phyloP scores from a whole-genome alignment of 1,140 invertebrate genomes.

The Galendromus occidentalis region DNA sequence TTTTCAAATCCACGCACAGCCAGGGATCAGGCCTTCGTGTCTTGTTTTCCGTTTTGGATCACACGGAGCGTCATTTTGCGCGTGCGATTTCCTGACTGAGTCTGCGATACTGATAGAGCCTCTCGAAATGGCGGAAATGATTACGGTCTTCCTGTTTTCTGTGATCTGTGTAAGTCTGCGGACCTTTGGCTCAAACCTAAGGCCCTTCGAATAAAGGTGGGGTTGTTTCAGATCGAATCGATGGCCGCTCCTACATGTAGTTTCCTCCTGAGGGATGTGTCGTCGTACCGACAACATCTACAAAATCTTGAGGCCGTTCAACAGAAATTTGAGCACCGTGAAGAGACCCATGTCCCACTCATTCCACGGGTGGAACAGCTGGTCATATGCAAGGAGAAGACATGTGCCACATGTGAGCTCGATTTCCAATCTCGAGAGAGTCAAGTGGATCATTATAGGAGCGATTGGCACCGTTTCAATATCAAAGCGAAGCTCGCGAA shows the following conservation, averaged over 20 bases:
- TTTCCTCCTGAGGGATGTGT: not conserved
- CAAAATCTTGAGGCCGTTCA: not conserved
- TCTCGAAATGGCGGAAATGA: too few relatives aligned
- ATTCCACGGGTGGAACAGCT: not conserved
- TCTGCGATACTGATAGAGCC: too few relatives aligned
- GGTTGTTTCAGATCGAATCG: not conserved
- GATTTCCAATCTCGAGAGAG: not conserved
- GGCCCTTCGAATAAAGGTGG: too few relatives aligned
- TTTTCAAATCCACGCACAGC: too few relatives aligned
- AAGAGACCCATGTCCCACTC: not conserved
- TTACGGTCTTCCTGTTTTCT: too few relatives aligned
- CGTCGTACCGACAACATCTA: not conserved
- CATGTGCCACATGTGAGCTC: not conserved
- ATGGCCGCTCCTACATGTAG: not conserved
- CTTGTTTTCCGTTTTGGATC: too few relatives aligned
- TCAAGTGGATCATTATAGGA: not conserved
- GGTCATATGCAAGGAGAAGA: not conserved
- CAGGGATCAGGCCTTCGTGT: too few relatives aligned
- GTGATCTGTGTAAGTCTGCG: too few relatives aligned
- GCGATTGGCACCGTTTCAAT: conserved; percentile 8
- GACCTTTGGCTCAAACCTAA: too few relatives aligned
- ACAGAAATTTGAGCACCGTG: not conserved
- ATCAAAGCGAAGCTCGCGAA: not conserved
- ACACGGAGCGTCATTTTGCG: too few relatives aligned
- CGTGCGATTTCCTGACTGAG: too few relatives aligned